These are phyloP conservation scores for Drosophila nr. medialis DNA, from an alignment of 2,888 invertebrate species.

Conservation along the genomic window DNA sequence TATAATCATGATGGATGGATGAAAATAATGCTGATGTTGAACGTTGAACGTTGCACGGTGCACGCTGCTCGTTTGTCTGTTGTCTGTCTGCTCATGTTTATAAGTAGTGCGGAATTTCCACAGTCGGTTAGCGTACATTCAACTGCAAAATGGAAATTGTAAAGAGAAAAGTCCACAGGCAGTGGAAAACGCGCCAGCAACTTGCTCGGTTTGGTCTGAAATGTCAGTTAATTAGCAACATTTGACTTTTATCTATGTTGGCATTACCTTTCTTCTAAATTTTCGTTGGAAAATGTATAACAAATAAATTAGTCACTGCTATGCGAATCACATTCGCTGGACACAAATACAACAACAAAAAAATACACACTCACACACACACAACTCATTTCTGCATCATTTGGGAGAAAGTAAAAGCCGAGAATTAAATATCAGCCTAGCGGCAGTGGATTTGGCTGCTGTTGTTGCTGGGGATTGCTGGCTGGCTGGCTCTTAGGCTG, in stretches of 20 bases:
- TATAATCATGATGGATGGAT: conserved; percentile 49
- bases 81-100: conserved; percentile 60
- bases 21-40: conserved; percentile 41
- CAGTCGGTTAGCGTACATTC: conserved; percentile 72
- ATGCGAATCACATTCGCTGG: conserved; percentile 39
- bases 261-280: conserved; percentile 69
- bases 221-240: conserved; percentile 72
- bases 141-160: conserved; percentile 62
- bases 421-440: conserved; percentile 73
- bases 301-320: conserved; percentile 43
- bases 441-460: conserved; percentile 13
- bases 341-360: conserved; percentile 13
- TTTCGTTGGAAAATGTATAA: conserved; percentile 65
- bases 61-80: conserved; percentile 8
- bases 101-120: conserved; percentile 80
- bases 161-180: conserved; percentile 59
- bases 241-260: conserved; percentile 57
- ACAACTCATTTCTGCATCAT: conserved; percentile 65
- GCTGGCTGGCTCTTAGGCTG: conserved; percentile 7
- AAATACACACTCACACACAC: background rate
- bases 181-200: conserved; percentile 60
- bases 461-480: conserved; percentile 24
- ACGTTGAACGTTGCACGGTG: conserved; percentile 35
- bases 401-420: conserved; percentile 82
- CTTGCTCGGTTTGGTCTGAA: conserved; percentile 47